Evolutionary conservation across 2,888 invertebrate species (phyloP).

Genomic region (Macrophya annulata): DNA sequence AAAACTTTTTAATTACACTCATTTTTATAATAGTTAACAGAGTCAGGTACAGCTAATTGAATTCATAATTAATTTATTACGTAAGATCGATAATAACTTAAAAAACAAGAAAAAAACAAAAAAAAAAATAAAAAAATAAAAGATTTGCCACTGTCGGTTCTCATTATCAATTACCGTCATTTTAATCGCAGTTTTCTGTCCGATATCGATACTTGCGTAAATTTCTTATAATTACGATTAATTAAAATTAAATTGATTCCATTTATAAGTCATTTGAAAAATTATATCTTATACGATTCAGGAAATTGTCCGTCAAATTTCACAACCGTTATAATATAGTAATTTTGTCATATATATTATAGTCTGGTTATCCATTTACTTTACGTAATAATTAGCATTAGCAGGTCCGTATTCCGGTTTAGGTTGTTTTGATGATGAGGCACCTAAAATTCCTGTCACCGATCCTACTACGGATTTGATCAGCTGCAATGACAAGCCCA

Average conservation of each 20-base stretch:
- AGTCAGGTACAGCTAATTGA: background rate
- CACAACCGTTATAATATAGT: background rate
- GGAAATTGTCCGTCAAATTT: background rate
- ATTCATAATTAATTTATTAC: background rate
- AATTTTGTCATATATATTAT: background rate
- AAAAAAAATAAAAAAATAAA: background rate
- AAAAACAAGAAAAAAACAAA: background rate
- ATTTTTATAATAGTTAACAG: background rate
- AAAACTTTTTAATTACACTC: background rate
- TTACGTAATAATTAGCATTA: background rate
- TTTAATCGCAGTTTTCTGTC: background rate
- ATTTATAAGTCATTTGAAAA: background rate
- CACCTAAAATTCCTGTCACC: constrained; percentile 70
- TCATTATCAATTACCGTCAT: background rate
- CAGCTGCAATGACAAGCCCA: constrained; percentile 71
- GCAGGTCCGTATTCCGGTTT: constrained; percentile 45
- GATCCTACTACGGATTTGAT: constrained; percentile 70
- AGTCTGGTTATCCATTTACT: constrained; percentile 7
- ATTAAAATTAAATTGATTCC: background rate
- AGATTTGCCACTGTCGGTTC: background rate
- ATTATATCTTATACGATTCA: background rate
- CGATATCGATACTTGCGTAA: background rate
- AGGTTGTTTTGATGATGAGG: constrained; percentile 65
- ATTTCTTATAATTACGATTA: background rate
- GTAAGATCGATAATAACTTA: background rate